Evolutionary conservation across 2,113 vertebrate species (phyloP), one percentile per base, ranked within the genome.

Genomic region (Andinoacara biseriatus): DNA sequence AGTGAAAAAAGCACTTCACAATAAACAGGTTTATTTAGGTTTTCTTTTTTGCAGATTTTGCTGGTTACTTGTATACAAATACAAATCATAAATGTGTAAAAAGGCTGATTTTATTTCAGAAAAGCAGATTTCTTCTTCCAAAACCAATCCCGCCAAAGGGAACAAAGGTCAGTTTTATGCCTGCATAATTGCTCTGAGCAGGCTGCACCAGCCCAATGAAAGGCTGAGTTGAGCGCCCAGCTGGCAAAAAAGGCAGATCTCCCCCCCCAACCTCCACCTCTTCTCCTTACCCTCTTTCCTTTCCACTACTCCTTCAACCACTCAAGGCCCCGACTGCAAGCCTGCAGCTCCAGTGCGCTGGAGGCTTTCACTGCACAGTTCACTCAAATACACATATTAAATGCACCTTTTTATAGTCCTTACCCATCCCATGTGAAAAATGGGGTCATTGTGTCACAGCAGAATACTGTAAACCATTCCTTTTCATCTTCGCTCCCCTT

Each of bases 401-500:
- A 86, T 31, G 7, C 78, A 80, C 46, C 67, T 76, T 87, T 91
- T 84, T 81, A 22, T 58, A 74, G 80, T 77, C 63, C 11, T 75
- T 75, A 67, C 80, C 62, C 31, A 38, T 17, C 46, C 63, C 65
- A 61, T 86, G 88, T 88, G 88, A 89, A 90, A 91, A 91, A 91
- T 31, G 83, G 84, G 88, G 91, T 93, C 87, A 93, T 83, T 93
- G 91, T 92, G 87, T 88, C 84, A 84, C 46, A 11, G 24, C 6
- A 52, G 83, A 81, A 92, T 61, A 82, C 89, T 82, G 80, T 81
- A 84, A 80, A 86, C 69, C 75, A 63, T 61, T 80, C 29, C 58
- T 82, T 79, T 81, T 74, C 56, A 69, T 79, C 58, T 54, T 24
- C 24, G 22, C 3, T 22, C 24, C 60, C 26, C 26, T 54, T 56